These are phyloP conservation scores for Myotis planiceps DNA, from an alignment of 2,797 vertebrate genomes.

Conservation along the genomic window DNA sequence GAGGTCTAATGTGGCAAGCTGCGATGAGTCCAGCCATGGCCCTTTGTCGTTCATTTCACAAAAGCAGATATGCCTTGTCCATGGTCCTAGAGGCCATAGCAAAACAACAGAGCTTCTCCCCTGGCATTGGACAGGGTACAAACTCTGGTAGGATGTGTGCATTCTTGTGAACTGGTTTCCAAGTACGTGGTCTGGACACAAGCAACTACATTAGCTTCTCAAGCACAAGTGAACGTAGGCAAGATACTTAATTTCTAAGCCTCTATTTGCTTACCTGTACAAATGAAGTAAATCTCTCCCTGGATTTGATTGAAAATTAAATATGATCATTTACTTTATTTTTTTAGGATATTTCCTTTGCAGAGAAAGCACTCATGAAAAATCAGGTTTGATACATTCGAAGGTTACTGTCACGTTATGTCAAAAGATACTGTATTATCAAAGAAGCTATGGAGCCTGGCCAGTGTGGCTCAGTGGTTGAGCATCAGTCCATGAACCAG, in stretches of 20 bases:
- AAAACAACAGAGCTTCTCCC: not conserved
- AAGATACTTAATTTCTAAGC: not conserved
- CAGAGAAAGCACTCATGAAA: not conserved
- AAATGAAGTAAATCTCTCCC: not conserved
- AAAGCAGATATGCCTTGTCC: not conserved
- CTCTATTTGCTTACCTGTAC: not conserved
- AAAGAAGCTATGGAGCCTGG: not conserved
- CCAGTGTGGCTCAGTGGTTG: too few relatives aligned
- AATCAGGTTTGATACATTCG: not conserved
- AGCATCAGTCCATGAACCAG: too few relatives aligned
- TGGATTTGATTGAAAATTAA: not conserved
- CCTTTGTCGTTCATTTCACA: not conserved
- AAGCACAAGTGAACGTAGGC: not conserved
- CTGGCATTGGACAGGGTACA: not conserved
- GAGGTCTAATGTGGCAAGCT: not conserved
- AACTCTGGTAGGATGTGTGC: not conserved
- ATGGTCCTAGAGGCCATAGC: not conserved
- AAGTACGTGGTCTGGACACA: not conserved
- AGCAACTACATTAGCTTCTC: not conserved
- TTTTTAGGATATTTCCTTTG: not conserved
- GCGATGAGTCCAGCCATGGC: not conserved
- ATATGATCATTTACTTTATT: not conserved
- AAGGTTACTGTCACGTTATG: not conserved
- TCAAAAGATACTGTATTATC: not conserved
- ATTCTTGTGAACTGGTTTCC: not conserved